Base-by-base conservation (phyloP, 2,113 vertebrate genomes). In the Phylloscopus trochiloides region DNA sequence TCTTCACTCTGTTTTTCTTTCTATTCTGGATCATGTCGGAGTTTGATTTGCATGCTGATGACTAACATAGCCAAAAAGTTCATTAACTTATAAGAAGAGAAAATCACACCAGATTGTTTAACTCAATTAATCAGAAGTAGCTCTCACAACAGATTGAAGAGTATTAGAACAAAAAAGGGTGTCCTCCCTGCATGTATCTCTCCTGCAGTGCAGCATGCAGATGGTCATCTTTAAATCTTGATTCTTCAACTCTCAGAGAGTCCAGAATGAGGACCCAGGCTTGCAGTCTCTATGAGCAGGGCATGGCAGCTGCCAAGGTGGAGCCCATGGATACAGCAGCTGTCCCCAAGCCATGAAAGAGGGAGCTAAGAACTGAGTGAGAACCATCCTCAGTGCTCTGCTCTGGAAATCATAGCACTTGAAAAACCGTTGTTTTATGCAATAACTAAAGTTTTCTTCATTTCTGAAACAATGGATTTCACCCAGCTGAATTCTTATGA, bases 91-190 rank as follows among this genome's bases (percentile, higher is more conserved):
- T 20, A 73, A 19, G 67, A 90, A 67, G 87, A 95, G 87, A 92
- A 90, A 90, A 82, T 70, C 72, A 59, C 29, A 63, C 75, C 96
- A 96, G 93, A 96, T 93, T 96, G 90, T 94, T 96, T 92, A 80
- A 66, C 85, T 90, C 85, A 34, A 67, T 95, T 86, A 86, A 96
- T 93, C 70, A 91, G 85, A 88, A 94, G 68, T 74, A 91, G 48
- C 55, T 93, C 67, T 78, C 65, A 57, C 48, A 87, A 66, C 88
- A 96, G 83, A 94, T 87, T 96, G 92, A 88, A 83, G 43, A 55
- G 29, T 21, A 86, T 80, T 42, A 93, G 88, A 93, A 93, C 71
- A 96, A 86, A 90, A 96, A 89, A 92, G 59, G 14, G 42, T 74
- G 55, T 86, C 48, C 31, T 88, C 52, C 28, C 75, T 88, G 75